Conservation (phyloP, 2,113 vertebrate genomes). For the Protobothrops flavoviridis region DNA sequence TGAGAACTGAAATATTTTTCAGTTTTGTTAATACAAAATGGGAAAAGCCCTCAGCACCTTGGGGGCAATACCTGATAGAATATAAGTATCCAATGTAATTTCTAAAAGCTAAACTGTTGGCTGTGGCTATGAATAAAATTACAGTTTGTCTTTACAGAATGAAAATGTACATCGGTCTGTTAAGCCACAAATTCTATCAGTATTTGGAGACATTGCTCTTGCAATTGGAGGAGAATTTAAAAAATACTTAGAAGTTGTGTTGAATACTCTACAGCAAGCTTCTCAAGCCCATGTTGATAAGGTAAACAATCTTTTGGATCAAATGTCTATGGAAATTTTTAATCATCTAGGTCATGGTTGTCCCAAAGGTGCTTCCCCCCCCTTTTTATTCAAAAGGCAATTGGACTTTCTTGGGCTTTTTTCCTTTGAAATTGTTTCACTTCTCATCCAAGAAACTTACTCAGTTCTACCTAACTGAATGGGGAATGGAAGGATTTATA, state of each 20-base stretch:
- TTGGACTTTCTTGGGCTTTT: not conserved
- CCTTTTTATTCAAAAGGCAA: not conserved
- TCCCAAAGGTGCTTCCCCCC: not conserved
- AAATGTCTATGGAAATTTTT: not conserved
- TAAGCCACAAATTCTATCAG: constrained; percentile 97
- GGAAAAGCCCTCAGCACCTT: not conserved
- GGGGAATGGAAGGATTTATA: not conserved
- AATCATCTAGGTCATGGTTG: not conserved
- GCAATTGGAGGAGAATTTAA: constrained; percentile 98
- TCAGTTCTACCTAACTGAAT: not conserved
- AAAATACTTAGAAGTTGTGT: constrained; percentile 94
- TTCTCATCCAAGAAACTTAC: not conserved
- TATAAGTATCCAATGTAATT: not conserved
- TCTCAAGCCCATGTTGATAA: constrained; percentile 98
- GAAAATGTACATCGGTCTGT: constrained; percentile 97
- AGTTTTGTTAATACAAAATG: not conserved
- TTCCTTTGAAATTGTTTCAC: not conserved
- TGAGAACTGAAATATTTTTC: not conserved
- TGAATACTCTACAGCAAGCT: constrained; percentile 96
- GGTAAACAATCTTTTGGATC: constrained; percentile 66
- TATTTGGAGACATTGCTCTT: constrained; percentile 94
- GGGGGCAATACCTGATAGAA: not conserved
- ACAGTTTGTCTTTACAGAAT: constrained; percentile 73
- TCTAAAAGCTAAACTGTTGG: not conserved
- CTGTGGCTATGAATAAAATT: not conserved